Percentiles rank a stretch among this genome's conserved stretches.
These are phyloP conservation scores for Hylaea fasciaria DNA, from an alignment of 2,888 invertebrate species.

Conservation along the genomic window DNA sequence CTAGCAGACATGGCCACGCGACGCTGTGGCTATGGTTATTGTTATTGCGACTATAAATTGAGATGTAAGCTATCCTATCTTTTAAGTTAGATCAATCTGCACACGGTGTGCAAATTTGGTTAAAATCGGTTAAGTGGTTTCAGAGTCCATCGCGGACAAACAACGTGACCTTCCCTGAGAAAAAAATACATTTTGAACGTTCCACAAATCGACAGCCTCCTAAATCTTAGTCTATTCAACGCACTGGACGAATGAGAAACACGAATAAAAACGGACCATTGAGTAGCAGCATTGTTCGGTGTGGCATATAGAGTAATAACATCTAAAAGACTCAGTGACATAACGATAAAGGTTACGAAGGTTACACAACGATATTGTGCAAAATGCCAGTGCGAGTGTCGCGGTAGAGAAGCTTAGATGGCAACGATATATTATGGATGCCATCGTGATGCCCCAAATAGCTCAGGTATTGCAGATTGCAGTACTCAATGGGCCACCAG, in stretches of 20 bases:
- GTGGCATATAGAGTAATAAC: conserved; percentile 18
- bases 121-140: too few species aligned
- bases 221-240: neutral
- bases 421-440: conserved; percentile 48
- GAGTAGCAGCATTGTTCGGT: conserved; percentile 13
- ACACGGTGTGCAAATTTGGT: too few species aligned
- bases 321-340: conserved; percentile 39
- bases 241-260: neutral
- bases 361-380: conserved; percentile 50
- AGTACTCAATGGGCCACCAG: conserved; percentile 17
- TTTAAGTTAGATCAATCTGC: too few species aligned
- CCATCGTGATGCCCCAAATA: conserved; percentile 44
- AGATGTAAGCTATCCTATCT: too few species aligned
- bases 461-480: conserved; percentile 31
- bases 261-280: too few species aligned
- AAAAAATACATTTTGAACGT: too few species aligned
- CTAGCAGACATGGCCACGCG: too few species aligned
- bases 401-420: conserved; percentile 50
- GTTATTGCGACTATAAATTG: too few species aligned
- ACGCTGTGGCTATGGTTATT: too few species aligned
- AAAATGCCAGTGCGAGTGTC: conserved; percentile 57
- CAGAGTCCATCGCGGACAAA: too few species aligned
- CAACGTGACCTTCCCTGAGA: too few species aligned
- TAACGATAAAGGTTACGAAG: conserved; percentile 50
- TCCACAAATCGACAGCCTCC: neutral